Conservation (phyloP, 2,797 vertebrate species). For the Bucorvus abyssinicus region DNA sequence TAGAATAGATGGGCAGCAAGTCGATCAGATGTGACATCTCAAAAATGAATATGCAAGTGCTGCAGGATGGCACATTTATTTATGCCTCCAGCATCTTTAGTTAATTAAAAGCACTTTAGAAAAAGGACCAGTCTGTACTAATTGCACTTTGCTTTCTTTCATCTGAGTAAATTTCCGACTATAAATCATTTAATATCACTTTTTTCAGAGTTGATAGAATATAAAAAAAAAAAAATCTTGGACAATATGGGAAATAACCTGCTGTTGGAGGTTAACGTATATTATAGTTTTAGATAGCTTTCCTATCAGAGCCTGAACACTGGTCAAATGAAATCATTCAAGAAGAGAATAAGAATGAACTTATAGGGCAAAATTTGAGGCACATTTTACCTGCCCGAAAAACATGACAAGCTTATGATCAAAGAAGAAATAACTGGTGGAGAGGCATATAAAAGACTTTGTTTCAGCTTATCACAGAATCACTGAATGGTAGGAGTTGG, state of each 20-base stretch:
- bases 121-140: background rate
- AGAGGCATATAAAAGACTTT: background rate
- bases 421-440: background rate
- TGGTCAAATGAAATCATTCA: background rate
- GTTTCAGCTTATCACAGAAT: background rate
- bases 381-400: slow-evolving; percentile 13
- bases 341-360: slow-evolving; percentile 27
- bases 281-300: background rate
- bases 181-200: background rate
- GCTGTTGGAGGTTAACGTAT: background rate
- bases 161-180: background rate
- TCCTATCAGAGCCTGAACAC: background rate
- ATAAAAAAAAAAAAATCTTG: background rate
- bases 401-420: slow-evolving; percentile 46
- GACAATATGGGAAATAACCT: background rate
- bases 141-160: background rate
- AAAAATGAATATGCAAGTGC: background rate
- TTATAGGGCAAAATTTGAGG: background rate
- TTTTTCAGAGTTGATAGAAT: background rate
- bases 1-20: background rate
- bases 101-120: background rate
- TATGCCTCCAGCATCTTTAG: background rate
- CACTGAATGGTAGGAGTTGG: too few species aligned
- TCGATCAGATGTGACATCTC: background rate
- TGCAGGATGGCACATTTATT: background rate